Percentiles rank a stretch among this genome's conserved stretches.
phyloP scores from a whole-genome alignment of 1,140 invertebrate species.

The Macrotrachela quadricornifera region DNA sequence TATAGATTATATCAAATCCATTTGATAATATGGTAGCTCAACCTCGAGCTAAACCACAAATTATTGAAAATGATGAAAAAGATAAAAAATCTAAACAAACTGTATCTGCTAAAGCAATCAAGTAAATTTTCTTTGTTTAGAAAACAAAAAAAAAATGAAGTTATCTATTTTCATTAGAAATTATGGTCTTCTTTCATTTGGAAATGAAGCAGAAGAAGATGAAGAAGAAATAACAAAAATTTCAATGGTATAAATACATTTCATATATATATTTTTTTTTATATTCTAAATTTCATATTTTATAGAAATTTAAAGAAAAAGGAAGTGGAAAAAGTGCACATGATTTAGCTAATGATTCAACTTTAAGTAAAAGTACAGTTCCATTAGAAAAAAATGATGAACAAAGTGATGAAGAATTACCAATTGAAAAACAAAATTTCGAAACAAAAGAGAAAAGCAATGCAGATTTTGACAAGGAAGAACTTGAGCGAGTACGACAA shows the following conservation, averaged over 20 bases:
- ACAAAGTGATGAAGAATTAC: too few relatives aligned
- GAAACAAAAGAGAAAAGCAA: too few relatives aligned
- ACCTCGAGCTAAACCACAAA: background rate
- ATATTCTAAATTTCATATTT: too few relatives aligned
- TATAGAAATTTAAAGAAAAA: conserved; percentile 16
- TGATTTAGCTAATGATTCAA: conserved; percentile 70
- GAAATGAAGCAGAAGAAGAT: conserved; percentile 16
- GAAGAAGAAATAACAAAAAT: conserved; percentile 34
- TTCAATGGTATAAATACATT: conserved; percentile 21
- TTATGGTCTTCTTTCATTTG: conserved; percentile 7
- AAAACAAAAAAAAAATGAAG: too few relatives aligned
- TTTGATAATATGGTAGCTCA: conserved; percentile 58
- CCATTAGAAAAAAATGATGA: too few relatives aligned
- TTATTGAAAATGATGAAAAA: conserved; percentile 27
- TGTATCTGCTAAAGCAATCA: background rate
- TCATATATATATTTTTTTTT: too few relatives aligned
- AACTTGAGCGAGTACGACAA: too few relatives aligned
- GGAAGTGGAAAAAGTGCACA: conserved; percentile 59
- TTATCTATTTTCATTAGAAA: background rate
- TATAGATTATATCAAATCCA: conserved; percentile 64
- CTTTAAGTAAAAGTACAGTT: conserved; percentile 14
- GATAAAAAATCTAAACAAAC: conserved; percentile 17
- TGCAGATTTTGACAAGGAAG: too few relatives aligned
- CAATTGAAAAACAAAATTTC: too few relatives aligned
- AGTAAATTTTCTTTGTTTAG: too few relatives aligned